Conservation (phyloP, 2,113 vertebrate genomes). For the Arothron firmamentum region DNA sequence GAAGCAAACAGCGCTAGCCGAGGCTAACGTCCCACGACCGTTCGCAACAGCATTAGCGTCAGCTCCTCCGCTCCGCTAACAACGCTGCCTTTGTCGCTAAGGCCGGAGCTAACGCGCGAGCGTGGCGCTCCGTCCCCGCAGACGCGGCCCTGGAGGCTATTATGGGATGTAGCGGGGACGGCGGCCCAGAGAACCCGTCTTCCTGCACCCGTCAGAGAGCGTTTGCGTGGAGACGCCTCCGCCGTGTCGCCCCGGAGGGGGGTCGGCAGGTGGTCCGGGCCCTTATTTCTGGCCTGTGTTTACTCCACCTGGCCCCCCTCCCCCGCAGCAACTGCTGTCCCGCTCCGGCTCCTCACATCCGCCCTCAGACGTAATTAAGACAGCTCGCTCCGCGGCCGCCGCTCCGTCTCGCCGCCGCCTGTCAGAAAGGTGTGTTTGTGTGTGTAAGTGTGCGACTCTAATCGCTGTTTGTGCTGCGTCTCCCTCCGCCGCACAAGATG, state of each 20-base stretch:
- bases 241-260: slow-evolving; percentile 50
- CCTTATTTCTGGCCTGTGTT: slow-evolving; percentile 44
- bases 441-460: not conserved
- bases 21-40: no score
- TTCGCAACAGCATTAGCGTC: not conserved
- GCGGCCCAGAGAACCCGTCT: no score
- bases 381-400: slow-evolving; percentile 7
- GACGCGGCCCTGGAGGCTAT: slow-evolving; percentile 60
- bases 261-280: slow-evolving; percentile 56
- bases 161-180: no score
- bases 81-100: slow-evolving; percentile 43
- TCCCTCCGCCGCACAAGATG: slow-evolving; percentile 9
- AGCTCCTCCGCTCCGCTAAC: slow-evolving; percentile 40
- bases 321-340: not conserved
- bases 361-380: slow-evolving; percentile 47
- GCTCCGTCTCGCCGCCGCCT: slow-evolving; percentile 14
- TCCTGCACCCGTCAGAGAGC: no score
- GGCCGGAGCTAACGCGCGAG: slow-evolving; percentile 37
- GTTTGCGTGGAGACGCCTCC: no score
- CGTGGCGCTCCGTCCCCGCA: slow-evolving; percentile 47
- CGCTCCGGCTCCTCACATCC: not conserved
- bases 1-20: no score
- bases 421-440: slow-evolving; percentile 18
- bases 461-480: slow-evolving; percentile 1
- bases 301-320: slow-evolving; percentile 20